phyloP scores from a whole-genome alignment of 1,140 invertebrate genomes.

The Diploscapter pachys region DNA sequence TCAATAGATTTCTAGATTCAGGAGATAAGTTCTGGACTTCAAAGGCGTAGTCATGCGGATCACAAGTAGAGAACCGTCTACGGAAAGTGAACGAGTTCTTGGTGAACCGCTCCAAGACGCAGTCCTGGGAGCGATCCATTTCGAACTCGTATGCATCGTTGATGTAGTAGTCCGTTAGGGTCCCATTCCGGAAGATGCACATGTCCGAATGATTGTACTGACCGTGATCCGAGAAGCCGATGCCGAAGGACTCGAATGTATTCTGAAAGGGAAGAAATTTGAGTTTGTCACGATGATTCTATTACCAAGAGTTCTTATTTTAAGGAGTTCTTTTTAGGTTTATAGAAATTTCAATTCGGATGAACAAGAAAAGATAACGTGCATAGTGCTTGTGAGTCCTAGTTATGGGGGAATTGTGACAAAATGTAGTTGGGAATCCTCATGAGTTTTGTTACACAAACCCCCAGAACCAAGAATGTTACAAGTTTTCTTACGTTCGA shows the following conservation, averaged over 20 bases:
- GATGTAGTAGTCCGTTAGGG: conserved; percentile 70
- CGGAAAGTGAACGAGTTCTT: conserved; percentile 69
- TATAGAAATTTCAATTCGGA: too few species aligned
- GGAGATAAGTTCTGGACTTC: conserved; percentile 66
- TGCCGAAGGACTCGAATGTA: conserved; percentile 70
- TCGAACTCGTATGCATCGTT: conserved; percentile 69
- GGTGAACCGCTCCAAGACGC: conserved; percentile 62
- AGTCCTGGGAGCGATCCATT: conserved; percentile 76
- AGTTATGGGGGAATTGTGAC: too few species aligned
- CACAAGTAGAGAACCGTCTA: conserved; percentile 85
- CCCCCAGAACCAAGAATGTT: too few species aligned
- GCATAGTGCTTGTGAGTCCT: too few species aligned
- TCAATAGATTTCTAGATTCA: conserved; percentile 13
- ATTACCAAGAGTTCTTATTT: too few species aligned
- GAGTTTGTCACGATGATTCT: too few species aligned
- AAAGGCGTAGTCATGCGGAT: conserved; percentile 80
- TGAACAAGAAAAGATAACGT: too few species aligned
- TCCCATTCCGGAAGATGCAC: neutral
- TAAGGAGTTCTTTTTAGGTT: too few species aligned
- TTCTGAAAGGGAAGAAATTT: neutral
- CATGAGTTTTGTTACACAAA: too few species aligned
- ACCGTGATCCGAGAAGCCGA: conserved; percentile 89
- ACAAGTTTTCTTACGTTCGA: neutral
- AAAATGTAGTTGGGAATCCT: too few species aligned
- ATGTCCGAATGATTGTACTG: conserved; percentile 44